Base-by-base conservation (phyloP, 2,113 vertebrate species). In the Pipa parva region DNA sequence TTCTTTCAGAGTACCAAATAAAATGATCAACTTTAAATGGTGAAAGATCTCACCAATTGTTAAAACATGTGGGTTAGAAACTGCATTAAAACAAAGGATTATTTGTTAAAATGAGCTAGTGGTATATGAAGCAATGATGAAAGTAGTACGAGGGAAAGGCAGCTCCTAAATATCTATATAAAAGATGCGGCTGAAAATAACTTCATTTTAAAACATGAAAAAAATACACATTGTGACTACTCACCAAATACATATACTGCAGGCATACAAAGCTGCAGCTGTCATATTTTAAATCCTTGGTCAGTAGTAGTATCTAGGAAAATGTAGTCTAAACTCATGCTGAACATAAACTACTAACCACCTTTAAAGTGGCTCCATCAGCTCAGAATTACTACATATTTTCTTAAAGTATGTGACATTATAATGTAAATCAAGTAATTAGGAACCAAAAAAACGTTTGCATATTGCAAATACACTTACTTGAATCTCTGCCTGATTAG, bases 141-240 rank as follows among this genome's bases (percentile, higher is more conserved):
- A 58, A 58, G 45, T 28, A 54, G 28, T 22, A 58, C 12, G 52
- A 25, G 33, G 51, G 63, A 29, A 24, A 37, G 37, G 63, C 36
- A 58, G 54, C 54, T 36, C 37, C 54, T 58, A 66, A 66, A 58
- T 66, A 66, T 57, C 63, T 12, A 26, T 20, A 37, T 66, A 31
- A 46, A 20, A 58, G 42, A 4, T 66, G 63, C 54, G 18, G 4
- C 39, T 36, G 52, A 42, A 52, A 57, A 65, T 26, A 18, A 55
- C 36, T 54, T 50, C 36, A 24, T 51, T 51, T n/a, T 15, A n/a
- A 63, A 63, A 63, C 61, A 63, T 7, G 49, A 26, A 48, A 52
- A 17, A 36, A 52, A 52, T 63, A 51, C 61, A 63, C 21, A 51
- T 51, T 25, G 24, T 37, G 29, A 37, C 29, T 22, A 52, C 51